Base-by-base conservation (phyloP, 2,888 invertebrate species). In the Lymantria monacha region DNA sequence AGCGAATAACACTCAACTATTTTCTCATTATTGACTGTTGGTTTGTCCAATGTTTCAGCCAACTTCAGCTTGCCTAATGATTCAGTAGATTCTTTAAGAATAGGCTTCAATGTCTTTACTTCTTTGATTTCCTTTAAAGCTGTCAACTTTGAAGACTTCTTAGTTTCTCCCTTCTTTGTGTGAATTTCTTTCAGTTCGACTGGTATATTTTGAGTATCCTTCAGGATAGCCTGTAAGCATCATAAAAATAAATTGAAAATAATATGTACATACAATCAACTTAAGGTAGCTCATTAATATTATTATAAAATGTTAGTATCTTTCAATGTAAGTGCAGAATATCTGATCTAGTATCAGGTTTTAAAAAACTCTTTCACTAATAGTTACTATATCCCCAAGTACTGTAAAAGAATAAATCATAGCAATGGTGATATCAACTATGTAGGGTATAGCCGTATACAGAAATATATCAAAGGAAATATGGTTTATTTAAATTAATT, bases 1-100 rank as follows among this genome's bases (percentile, higher is more conserved):
- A 59, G 54, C 1, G 65, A 49, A 45, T 63, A 58, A 33, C 48
- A 54, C 42, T 66, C 63, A 8, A 70, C 46, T 48, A 65, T 70
- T 31, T 45, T 60, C 11, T 62, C 60, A 40, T 68, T 55, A 54
- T 53, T 66, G n/a, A 61, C 52, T 33, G 63, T 57, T 42, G 43
- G 42, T n/a, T 55, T 48, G 38, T 57, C 66, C 3, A 52, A 49
- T 40, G 49, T 53, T 49, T 84, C 84, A 36, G 46, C 72, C 45
- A 87, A 59, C 50, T 81, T 85, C 7, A 88, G 57, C 59, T 84
- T 88, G n/a, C 79, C 79, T 5, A 89, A 57, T 10, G 84, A 85
- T 51, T 87, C 86, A 0, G 72, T 80, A 0, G 88, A 70, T 43
- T 83, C 86, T 55, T 84, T 87, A 0, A 84, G 55, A 31, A 77